Conservation (phyloP, 2,888 invertebrate genomes). For the Fragum sueziense region DNA sequence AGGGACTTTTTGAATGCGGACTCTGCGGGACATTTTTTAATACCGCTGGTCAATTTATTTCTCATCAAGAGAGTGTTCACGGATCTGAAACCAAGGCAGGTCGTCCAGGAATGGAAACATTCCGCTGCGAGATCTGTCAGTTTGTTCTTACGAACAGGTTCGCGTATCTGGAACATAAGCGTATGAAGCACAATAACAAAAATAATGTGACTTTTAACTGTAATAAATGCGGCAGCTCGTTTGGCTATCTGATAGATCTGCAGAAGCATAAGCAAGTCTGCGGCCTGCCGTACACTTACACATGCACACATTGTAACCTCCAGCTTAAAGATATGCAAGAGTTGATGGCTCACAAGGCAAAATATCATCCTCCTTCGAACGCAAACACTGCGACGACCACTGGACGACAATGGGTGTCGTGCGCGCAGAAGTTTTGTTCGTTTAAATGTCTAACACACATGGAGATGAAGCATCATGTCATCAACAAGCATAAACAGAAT, state of each 20-base stretch:
- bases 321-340: slow-evolving; percentile 13
- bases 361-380: neutral
- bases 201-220: slow-evolving; percentile 45
- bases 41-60: slow-evolving; percentile 53
- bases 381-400: neutral
- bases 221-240: slow-evolving; percentile 42
- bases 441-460: slow-evolving; percentile 53
- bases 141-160: slow-evolving; percentile 58
- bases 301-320: slow-evolving; percentile 16
- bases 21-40: slow-evolving; percentile 57
- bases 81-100: slow-evolving; percentile 30
- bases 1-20: slow-evolving; percentile 60
- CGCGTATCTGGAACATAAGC: slow-evolving; percentile 58
- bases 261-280: slow-evolving; percentile 52
- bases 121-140: slow-evolving; percentile 55
- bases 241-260: slow-evolving; percentile 38
- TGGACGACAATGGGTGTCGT: slow-evolving; percentile 26
- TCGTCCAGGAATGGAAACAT: slow-evolving; percentile 55
- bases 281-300: slow-evolving; percentile 26
- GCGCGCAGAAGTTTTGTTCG: slow-evolving; percentile 23
- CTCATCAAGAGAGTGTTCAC: slow-evolving; percentile 49
- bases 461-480: slow-evolving; percentile 50
- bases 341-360: neutral
- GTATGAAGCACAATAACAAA: slow-evolving; percentile 55
- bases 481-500: slow-evolving; percentile 27